Percentiles rank a stretch among this genome's conserved stretches.
Evolutionary conservation across 2,888 invertebrate species (phyloP).

Genomic region (Drosophila rubida): DNA sequence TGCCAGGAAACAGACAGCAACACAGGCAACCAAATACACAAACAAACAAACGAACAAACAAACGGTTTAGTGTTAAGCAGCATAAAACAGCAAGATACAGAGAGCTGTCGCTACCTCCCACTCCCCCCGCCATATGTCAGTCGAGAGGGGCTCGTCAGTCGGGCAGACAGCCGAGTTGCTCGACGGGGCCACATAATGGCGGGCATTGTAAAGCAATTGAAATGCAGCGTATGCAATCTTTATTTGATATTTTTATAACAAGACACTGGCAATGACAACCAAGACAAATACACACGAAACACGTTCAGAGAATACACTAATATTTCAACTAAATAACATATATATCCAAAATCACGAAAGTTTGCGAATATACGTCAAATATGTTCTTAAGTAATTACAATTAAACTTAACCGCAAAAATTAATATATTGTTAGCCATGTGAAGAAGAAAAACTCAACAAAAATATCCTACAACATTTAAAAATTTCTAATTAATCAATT

Average conservation of each 20-base stretch:
- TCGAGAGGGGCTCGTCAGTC: conserved; percentile 9
- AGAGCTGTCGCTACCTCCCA: conserved; percentile 5
- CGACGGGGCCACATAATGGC: too few relatives aligned
- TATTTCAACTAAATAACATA: too few relatives aligned
- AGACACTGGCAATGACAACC: background rate
- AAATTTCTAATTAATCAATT: too few relatives aligned
- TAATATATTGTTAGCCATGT: too few relatives aligned
- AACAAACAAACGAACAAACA: conserved; percentile 19
- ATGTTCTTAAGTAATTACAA: too few relatives aligned
- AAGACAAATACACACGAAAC: background rate
- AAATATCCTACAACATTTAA: too few relatives aligned
- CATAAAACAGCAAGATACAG: background rate
- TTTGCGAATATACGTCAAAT: too few relatives aligned
- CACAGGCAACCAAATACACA: conserved; percentile 8
- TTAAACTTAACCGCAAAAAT: too few relatives aligned
- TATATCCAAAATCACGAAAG: too few relatives aligned
- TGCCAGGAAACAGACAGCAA: conserved; percentile 43
- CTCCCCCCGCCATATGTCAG: conserved; percentile 4
- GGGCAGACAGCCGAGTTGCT: conserved; percentile 14
- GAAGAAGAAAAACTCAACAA: too few relatives aligned
- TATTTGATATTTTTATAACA: background rate
- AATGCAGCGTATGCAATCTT: background rate
- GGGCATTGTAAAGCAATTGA: conserved; percentile 4
- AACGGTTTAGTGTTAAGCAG: conserved; percentile 11
- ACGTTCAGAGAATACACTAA: too few relatives aligned